Percentiles rank a stretch among this genome's conserved stretches.
Conservation (phyloP, 2,888 invertebrate species). For the Tetranychus truncatus region DNA sequence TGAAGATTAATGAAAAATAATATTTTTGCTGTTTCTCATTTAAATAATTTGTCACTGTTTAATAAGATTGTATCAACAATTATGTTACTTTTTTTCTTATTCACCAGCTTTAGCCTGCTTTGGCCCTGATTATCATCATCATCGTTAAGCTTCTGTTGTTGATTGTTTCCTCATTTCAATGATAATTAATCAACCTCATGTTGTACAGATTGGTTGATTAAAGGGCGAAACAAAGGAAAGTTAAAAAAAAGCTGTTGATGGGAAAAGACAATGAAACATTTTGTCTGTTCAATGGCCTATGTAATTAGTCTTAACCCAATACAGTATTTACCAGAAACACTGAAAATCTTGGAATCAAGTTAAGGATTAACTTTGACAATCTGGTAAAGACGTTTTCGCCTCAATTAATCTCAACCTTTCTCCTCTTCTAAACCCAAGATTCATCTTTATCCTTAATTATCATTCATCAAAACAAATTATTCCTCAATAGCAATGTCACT, state of each 20-base stretch:
- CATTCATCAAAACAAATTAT: neutral
- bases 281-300: neutral
- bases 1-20: neutral
- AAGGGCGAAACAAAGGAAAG: no score
- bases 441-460: neutral
- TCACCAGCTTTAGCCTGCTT: neutral
- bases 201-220: neutral
- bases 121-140: neutral
- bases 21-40: neutral
- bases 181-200: neutral
- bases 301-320: neutral
- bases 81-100: neutral
- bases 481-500: no score
- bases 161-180: neutral
- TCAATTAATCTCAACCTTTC: neutral
- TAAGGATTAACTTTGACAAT: neutral
- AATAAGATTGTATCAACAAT: neutral
- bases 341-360: neutral
- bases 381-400: neutral
- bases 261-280: neutral
- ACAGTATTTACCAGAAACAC: neutral
- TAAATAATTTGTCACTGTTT: neutral
- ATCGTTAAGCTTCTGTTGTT: neutral
- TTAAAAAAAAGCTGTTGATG: neutral
- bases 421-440: neutral